phyloP scores from a whole-genome alignment of 2,797 vertebrate species.

The Meriones psammophilus region DNA sequence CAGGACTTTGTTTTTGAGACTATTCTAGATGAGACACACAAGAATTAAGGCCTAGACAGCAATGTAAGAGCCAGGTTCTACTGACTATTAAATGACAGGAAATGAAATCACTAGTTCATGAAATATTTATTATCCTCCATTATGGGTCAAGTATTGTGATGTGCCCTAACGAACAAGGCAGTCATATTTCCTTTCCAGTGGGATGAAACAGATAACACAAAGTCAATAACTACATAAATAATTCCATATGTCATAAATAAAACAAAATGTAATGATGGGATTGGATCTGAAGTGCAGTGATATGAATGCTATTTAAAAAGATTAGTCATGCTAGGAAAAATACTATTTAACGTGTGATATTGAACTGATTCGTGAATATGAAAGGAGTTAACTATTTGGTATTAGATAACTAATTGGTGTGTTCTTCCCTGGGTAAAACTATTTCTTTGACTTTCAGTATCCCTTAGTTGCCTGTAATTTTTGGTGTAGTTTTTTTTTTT shows the following conservation, averaged over 20 bases:
- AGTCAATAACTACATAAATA: background rate
- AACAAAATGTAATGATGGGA: background rate
- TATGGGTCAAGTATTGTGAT: background rate
- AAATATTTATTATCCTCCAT: background rate
- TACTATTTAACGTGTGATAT: background rate
- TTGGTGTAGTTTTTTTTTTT: no score
- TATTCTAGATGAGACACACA: background rate
- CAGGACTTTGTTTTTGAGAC: background rate
- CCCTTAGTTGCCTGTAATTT: background rate
- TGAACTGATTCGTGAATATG: background rate
- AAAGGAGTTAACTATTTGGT: background rate
- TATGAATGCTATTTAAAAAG: background rate
- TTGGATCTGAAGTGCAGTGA: background rate
- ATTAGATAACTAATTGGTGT: no score
- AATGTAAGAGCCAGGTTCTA: background rate
- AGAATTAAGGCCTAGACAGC: background rate
- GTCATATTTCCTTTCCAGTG: background rate
- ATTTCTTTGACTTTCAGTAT: no score
- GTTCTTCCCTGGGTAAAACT: background rate
- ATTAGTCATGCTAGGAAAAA: background rate
- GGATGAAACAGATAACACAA: background rate
- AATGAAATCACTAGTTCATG: background rate
- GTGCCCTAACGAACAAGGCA: background rate
- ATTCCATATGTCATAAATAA: slow-evolving; percentile 31
- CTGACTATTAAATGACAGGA: background rate